Evolutionary conservation across 2,888 invertebrate genomes (phyloP).

Genomic region (Elaeidobius kamerunicus): DNA sequence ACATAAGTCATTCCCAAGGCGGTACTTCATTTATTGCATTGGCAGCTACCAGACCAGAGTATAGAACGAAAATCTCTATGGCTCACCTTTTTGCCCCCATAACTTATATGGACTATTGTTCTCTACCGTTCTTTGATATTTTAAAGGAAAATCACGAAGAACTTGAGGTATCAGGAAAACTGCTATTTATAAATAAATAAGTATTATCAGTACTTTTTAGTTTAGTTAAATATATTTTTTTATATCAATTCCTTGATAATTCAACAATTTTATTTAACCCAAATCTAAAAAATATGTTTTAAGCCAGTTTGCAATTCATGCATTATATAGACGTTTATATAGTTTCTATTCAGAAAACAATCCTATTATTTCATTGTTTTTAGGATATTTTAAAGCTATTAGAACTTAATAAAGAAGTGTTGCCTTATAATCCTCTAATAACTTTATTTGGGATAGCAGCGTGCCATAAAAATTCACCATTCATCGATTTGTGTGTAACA

Average conservation of each 20-base stretch:
- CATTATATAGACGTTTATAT: no score
- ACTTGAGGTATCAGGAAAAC: no score
- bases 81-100: conserved; percentile 63
- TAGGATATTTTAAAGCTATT: background rate
- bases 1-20: conserved; percentile 76
- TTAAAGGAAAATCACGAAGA: background rate
- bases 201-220: no score
- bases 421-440: background rate
- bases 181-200: no score
- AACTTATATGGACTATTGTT: conserved; percentile 33
- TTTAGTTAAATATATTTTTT: no score
- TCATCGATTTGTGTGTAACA: background rate
- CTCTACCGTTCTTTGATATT: background rate
- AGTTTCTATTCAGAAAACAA: no score
- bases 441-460: background rate
- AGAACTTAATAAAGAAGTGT: background rate
- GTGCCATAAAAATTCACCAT: background rate
- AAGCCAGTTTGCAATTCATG: no score
- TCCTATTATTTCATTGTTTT: background rate
- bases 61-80: conserved; percentile 59
- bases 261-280: no score
- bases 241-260: no score
- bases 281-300: no score
- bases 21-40: conserved; percentile 63
- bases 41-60: conserved; percentile 58